A percentile compares a stretch with the other conserved stretches of the same genome.
Evolutionary conservation across 1,140 invertebrate species (phyloP).

Genomic region (Triops longicaudatus): DNA sequence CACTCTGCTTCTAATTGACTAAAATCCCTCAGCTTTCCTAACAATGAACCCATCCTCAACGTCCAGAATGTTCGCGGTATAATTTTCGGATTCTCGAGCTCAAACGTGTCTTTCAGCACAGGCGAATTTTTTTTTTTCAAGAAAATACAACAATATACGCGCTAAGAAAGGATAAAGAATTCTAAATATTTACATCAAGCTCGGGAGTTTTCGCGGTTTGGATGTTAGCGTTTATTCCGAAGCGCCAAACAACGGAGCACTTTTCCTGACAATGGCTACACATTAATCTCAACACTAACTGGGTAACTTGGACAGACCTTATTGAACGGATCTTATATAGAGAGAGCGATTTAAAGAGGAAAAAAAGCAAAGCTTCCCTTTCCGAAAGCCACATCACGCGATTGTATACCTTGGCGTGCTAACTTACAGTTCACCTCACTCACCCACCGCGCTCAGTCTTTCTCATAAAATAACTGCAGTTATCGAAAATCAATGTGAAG

Average conservation of each 20-base stretch:
- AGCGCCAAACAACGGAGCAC: background rate
- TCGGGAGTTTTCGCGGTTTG: background rate
- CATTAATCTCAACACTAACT: too few relatives aligned
- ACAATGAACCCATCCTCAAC: too few relatives aligned
- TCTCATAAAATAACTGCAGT: background rate
- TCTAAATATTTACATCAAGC: background rate
- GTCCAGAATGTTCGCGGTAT: too few relatives aligned
- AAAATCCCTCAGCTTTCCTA: background rate
- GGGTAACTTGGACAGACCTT: too few relatives aligned
- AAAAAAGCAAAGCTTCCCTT: too few relatives aligned
- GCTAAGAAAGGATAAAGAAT: background rate
- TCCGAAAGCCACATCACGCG: too few relatives aligned
- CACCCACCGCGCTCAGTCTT: background rate
- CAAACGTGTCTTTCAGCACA: background rate
- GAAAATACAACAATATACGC: background rate
- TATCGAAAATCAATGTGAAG: constrained; percentile 4
- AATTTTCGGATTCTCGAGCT: too few relatives aligned
- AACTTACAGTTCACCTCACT: background rate
- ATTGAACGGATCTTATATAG: too few relatives aligned
- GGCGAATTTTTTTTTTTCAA: background rate
- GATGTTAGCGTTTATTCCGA: background rate
- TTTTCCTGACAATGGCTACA: too few relatives aligned
- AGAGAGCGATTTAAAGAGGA: too few relatives aligned
- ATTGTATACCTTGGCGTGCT: too few relatives aligned
- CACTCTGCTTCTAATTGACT: background rate